Evolutionary conservation across 1,140 invertebrate genomes (phyloP), one percentile per base, ranked within the genome.

Genomic region (Leptinotarsa texana): DNA sequence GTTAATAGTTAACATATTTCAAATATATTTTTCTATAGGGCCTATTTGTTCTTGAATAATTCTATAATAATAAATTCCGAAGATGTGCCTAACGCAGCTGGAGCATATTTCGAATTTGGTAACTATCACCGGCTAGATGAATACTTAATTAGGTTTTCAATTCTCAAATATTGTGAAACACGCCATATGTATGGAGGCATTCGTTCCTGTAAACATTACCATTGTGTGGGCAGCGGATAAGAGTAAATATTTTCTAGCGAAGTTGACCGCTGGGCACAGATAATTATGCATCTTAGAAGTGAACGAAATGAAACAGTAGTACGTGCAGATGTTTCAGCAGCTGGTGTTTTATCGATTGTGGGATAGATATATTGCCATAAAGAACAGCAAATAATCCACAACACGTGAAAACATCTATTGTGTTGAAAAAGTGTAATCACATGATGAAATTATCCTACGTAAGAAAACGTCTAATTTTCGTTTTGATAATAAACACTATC

Each of bases 71-170:
- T 42, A 11, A 42, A 11, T 42, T 42, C 33, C 8, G 6, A 3
- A 42, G 1, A 42, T 42, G 33, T 42, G 1, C 33, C 33, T 42
- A 42, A 42, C 33, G 33, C 33, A 42, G 33, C 33, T 42, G 66
- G 74, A 72, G 51, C 67, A 63, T 74, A 78, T 69, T 75, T 73
- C 68, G 77, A 75, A 74, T 75, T 75, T 72, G 73, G 72, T 73
- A 33, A 75, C 73, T 77, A 75, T 73, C 73, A 62, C 67, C 74
- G 70, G 68, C 51, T 80, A 72, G 71, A 78, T 78, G 79, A 80
- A 80, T 80, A 74, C 74, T 80, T 78, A 80, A 80, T 80, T 78
- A 78, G 75, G 77, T 74, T 78, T 77, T 78, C 75, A 80, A 76
- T 79, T 80, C 74, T 77, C 69, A 74, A 65, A 79, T 74, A 78